Conservation (phyloP, 92 coral and sea anemone species). For the Scolanthus callimorphus region DNA sequence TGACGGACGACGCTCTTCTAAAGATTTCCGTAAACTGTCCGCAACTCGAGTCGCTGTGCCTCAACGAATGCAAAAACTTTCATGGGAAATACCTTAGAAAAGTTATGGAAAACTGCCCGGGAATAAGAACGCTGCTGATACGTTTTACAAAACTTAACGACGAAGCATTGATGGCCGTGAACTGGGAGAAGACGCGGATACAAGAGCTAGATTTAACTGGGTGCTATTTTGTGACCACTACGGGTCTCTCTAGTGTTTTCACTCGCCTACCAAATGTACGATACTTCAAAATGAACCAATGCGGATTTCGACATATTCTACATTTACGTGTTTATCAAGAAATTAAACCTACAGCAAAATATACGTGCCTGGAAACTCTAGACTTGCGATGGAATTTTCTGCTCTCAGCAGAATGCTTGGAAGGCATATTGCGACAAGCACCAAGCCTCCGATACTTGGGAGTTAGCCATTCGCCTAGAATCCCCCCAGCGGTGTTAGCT, state of each 20-base stretch:
- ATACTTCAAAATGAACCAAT: slow-evolving; percentile 98
- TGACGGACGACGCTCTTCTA: slow-evolving; percentile 87
- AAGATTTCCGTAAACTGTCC: slow-evolving; percentile 89
- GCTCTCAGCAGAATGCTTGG: slow-evolving; percentile 95
- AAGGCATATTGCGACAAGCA: slow-evolving; percentile 88
- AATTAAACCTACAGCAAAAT: slow-evolving; percentile 73
- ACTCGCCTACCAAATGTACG: slow-evolving; percentile 82
- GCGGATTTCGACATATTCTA: slow-evolving; percentile 95
- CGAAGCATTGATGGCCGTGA: slow-evolving; percentile 79
- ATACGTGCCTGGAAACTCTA: slow-evolving; percentile 78
- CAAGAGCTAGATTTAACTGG: slow-evolving; percentile 98
- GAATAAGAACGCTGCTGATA: slow-evolving; percentile 82
- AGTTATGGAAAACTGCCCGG: slow-evolving; percentile 75
- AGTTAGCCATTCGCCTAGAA: slow-evolving; percentile 98
- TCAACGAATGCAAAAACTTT: slow-evolving; percentile 96
- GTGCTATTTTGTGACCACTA: slow-evolving; percentile 94
- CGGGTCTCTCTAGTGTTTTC: slow-evolving; percentile 86
- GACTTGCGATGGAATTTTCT: slow-evolving; percentile 98
- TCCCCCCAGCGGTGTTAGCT: slow-evolving; percentile 93
- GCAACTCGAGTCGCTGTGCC: slow-evolving; percentile 91
- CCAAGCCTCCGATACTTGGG: slow-evolving; percentile 96
- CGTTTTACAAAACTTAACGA: slow-evolving; percentile 93
- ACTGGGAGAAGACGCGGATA: slow-evolving; percentile 82
- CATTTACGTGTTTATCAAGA: slow-evolving; percentile 95
- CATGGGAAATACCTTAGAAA: slow-evolving; percentile 76